phyloP scores from a whole-genome alignment of 53 echinoderm and acorn worm species.

The Antedon mediterranea region DNA sequence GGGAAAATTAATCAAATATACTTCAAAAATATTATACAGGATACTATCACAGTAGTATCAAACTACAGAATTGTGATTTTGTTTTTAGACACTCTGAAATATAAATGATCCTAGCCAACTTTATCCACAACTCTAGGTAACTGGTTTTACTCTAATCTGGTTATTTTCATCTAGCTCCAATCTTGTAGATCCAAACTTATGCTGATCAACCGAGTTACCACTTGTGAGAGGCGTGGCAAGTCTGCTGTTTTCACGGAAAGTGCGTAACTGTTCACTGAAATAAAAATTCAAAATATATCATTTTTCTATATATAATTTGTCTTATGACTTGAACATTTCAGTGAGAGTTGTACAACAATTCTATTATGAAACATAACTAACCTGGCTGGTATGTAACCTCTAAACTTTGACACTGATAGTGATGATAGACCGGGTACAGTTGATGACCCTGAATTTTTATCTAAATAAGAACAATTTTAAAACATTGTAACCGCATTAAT shows the following conservation, averaged over 20 bases:
- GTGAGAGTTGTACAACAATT: no score
- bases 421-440: conserved; percentile 9
- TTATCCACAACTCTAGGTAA: no score
- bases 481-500: no score
- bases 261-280: not conserved
- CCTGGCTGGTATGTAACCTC: conserved; percentile 93
- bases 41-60: no score
- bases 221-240: not conserved
- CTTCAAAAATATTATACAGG: no score
- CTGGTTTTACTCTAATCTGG: conserved; percentile 45
- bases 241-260: not conserved
- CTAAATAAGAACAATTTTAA: not conserved
- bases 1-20: no score
- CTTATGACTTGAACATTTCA: no score
- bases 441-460: not conserved
- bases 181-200: conserved; percentile 33
- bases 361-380: conserved; percentile 3
- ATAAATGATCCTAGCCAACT: no score
- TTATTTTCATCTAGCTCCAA: conserved; percentile 83
- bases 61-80: no score
- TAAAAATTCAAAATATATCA: no score
- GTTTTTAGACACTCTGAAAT: no score
- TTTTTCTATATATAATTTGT: no score
- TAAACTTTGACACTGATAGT: conserved; percentile 26
- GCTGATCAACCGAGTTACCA: conserved; percentile 1